Percentiles rank a stretch among this genome's conserved stretches.
phyloP scores from a whole-genome alignment of 2,797 vertebrate species.

The Lates japonicus region DNA sequence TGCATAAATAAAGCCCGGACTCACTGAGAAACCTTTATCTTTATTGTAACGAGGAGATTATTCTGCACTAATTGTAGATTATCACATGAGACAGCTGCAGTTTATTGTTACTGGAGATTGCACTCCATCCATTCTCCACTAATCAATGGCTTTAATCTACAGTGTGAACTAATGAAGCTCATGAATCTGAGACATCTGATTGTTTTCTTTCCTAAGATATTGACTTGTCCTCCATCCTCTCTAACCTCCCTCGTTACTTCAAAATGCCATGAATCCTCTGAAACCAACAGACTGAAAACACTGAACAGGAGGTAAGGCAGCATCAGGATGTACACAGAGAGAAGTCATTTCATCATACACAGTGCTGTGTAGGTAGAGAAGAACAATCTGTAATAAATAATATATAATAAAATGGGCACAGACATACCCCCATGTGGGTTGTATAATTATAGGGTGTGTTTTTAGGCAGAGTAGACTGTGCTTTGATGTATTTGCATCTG shows the following conservation, averaged over 20 bases:
- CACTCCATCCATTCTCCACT: conserved; percentile 27
- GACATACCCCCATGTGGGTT: conserved; percentile 8
- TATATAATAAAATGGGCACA: conserved; percentile 18
- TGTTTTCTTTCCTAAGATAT: conserved; percentile 29
- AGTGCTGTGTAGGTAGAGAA: neutral
- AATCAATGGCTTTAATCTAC: conserved; percentile 55
- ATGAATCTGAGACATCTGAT: conserved; percentile 28
- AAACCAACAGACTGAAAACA: conserved; percentile 40
- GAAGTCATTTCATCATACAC: neutral
- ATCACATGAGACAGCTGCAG: conserved; percentile 20
- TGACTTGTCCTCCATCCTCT: conserved; percentile 3
- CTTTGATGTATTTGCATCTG: conserved; percentile 32
- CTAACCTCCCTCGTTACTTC: conserved; percentile 16
- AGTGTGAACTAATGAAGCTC: conserved; percentile 35
- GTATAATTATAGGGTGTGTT: conserved; percentile 22
- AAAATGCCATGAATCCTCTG: conserved; percentile 24
- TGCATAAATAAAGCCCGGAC: conserved; percentile 19
- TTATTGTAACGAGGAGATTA: conserved; percentile 43
- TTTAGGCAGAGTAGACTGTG: conserved; percentile 6
- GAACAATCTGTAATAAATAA: conserved; percentile 29
- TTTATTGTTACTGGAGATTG: conserved; percentile 11
- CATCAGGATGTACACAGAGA: neutral
- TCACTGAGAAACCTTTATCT: conserved; percentile 11
- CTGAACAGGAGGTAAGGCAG: conserved; percentile 17
- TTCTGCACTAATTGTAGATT: conserved; percentile 53